Evolutionary conservation across 2,113 vertebrate species (phyloP).

Genomic region (Pithys albifrons): DNA sequence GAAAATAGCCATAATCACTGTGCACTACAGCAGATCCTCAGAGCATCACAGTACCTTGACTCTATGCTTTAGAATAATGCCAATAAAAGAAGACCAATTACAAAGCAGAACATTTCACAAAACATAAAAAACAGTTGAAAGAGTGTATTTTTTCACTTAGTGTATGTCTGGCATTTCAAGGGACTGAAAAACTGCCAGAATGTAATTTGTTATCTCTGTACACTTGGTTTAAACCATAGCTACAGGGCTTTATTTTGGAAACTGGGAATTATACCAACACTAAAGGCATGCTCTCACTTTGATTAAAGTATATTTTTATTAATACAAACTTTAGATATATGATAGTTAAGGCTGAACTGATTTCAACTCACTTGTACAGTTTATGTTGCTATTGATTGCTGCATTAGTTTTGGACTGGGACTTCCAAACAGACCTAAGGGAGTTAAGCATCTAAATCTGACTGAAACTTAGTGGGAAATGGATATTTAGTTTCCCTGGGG

Average conservation of each 20-base stretch:
- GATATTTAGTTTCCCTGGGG: background rate
- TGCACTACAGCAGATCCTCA: background rate
- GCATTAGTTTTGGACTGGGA: background rate
- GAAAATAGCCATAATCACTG: background rate
- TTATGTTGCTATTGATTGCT: background rate
- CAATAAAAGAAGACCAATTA: slow-evolving; percentile 1
- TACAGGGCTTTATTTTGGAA: background rate
- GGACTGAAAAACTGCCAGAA: background rate
- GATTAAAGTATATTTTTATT: background rate
- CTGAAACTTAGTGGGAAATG: background rate
- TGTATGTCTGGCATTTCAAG: background rate
- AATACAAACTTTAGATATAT: background rate
- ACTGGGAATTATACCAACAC: background rate
- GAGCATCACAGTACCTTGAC: background rate
- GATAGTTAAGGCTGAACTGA: background rate
- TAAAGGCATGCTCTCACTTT: background rate
- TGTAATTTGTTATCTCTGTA: background rate
- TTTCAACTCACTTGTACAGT: background rate
- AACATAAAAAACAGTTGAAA: background rate
- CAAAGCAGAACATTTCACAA: background rate
- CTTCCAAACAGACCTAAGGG: background rate
- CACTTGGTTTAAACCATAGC: background rate
- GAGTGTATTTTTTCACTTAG: background rate
- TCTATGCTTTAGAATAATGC: background rate
- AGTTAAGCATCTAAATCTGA: background rate